Evolutionary conservation across 2,797 vertebrate genomes (phyloP).

Genomic region (Molossus molossus): DNA sequence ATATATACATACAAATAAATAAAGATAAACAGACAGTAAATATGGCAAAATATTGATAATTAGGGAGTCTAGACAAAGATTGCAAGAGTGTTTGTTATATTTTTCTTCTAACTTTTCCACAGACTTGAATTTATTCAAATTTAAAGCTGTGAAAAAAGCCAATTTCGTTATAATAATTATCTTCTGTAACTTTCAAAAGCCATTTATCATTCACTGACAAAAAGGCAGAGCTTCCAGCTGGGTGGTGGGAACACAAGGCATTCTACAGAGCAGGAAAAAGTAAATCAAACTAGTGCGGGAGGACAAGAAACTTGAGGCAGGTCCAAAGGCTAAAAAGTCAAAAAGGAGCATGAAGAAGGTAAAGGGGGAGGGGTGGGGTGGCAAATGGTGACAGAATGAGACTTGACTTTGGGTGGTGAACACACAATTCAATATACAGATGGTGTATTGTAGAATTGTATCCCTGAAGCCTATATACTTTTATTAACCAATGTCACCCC

Average conservation of each 20-base stretch:
- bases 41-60: constrained; percentile 19
- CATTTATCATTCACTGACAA: constrained; percentile 50
- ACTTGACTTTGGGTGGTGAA: no score
- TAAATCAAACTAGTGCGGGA: constrained; percentile 29
- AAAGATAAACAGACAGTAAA: background rate
- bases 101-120: constrained; percentile 38
- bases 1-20: background rate
- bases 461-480: no score
- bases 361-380: background rate
- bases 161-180: constrained; percentile 33
- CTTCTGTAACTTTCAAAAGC: constrained; percentile 41
- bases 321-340: background rate
- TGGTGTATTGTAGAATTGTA: no score
- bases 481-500: background rate
- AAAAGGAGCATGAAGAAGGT: background rate
- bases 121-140: constrained; percentile 62
- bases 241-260: background rate
- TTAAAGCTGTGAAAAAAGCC: constrained; percentile 35
- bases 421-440: no score
- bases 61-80: constrained; percentile 10
- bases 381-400: background rate
- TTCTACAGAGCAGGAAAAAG: constrained; percentile 51
- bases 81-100: background rate
- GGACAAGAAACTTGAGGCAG: background rate
- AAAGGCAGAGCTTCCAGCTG: constrained; percentile 40